Evolutionary conservation across 2,888 invertebrate species (phyloP).

Genomic region (Drosophila flavopinicola): DNA sequence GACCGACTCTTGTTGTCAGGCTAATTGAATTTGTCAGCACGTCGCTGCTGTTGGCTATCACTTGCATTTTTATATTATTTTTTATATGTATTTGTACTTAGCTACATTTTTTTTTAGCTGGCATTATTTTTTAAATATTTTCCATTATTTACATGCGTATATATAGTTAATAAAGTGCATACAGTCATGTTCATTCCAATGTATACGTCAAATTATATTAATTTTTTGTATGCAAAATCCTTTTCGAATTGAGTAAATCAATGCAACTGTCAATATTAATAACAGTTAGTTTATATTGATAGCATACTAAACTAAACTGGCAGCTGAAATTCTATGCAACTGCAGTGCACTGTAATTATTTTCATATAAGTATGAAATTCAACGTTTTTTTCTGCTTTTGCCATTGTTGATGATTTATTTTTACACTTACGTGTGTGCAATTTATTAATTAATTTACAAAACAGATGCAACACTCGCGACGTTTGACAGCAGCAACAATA

Average conservation of each 20-base stretch:
- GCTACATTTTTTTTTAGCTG: neutral
- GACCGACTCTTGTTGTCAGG: conserved; percentile 42
- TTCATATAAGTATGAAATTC: conserved; percentile 10
- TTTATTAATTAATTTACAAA: conserved; percentile 71
- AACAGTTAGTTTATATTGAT: neutral
- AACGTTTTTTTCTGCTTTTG: conserved; percentile 13
- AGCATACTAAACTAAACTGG: neutral
- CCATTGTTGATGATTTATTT: conserved; percentile 68
- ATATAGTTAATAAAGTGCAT: conserved; percentile 4
- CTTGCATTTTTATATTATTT: conserved; percentile 42
- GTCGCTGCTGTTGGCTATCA: conserved; percentile 51
- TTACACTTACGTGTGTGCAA: conserved; percentile 57
- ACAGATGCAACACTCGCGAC: conserved; percentile 49
- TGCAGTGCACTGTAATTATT: neutral
- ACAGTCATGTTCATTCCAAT: conserved; percentile 15
- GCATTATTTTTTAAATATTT: conserved; percentile 16
- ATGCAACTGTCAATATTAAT: neutral
- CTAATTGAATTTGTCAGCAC: conserved; percentile 72
- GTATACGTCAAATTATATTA: neutral
- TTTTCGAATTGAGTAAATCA: no score
- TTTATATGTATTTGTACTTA: neutral
- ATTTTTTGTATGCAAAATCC: conserved; percentile 3
- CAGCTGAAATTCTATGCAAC: conserved; percentile 11
- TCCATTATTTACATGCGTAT: conserved; percentile 47
- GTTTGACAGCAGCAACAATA: conserved; percentile 44